These are phyloP conservation scores for Rhinophrynus dorsalis DNA, from an alignment of 2,797 vertebrate genomes.

Conservation along the genomic window DNA sequence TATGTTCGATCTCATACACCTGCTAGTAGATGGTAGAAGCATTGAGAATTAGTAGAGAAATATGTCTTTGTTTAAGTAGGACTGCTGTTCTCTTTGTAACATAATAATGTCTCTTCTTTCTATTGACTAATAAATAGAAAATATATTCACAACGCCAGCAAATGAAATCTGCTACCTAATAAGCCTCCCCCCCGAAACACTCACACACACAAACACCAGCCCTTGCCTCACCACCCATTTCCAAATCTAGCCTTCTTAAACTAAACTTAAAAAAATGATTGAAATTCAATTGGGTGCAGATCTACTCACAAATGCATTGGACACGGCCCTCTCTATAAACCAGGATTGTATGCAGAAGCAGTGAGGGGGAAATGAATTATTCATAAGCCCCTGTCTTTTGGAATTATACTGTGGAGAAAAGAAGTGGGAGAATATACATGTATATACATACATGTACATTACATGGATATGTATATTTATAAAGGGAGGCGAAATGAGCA, in stretches of 20 bases:
- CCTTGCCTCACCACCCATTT: neutral
- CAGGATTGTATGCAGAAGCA: slow-evolving; percentile 67
- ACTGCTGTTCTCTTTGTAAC: slow-evolving; percentile 32
- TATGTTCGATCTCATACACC: neutral
- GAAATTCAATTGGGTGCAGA: slow-evolving; percentile 46
- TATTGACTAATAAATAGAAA: slow-evolving; percentile 21
- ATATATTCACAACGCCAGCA: slow-evolving; percentile 28
- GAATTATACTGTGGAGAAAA: slow-evolving; percentile 79
- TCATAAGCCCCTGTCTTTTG: slow-evolving; percentile 79
- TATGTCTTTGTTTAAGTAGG: slow-evolving; percentile 9
- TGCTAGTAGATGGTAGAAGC: slow-evolving; percentile 12
- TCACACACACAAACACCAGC: neutral
- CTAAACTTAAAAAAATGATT: slow-evolving; percentile 51
- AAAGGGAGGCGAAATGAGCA: slow-evolving; percentile 12
- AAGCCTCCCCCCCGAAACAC: neutral
- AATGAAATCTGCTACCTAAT: slow-evolving; percentile 36
- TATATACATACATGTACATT: slow-evolving; percentile 46
- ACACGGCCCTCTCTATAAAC: slow-evolving; percentile 58
- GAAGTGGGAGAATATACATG: slow-evolving; percentile 65
- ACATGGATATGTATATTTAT: slow-evolving; percentile 40
- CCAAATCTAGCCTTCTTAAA: slow-evolving; percentile 5
- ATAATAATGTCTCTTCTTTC: slow-evolving; percentile 30
- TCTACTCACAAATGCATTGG: slow-evolving; percentile 59
- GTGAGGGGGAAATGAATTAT: slow-evolving; percentile 80
- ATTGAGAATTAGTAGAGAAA: slow-evolving; percentile 5